Conservation (phyloP, 1,140 invertebrate genomes). For the Tetramorium alpestre region DNA sequence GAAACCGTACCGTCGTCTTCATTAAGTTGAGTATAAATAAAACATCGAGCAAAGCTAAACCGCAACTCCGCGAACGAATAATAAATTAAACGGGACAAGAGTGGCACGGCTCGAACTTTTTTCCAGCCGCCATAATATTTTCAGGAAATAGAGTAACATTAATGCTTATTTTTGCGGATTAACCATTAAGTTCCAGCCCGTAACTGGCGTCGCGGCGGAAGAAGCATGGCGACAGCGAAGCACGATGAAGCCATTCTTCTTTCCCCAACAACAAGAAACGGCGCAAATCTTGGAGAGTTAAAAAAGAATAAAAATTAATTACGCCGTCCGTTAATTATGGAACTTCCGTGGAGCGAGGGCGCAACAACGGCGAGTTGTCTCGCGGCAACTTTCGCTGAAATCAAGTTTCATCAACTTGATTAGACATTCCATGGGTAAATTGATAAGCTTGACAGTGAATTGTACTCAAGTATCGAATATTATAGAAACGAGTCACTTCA, state of each 20-base stretch:
- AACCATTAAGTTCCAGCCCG: slow-evolving; percentile 47
- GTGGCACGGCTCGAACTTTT: neutral
- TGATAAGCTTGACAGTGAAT: slow-evolving; percentile 60
- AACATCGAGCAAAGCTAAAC: slow-evolving; percentile 1
- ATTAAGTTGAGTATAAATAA: slow-evolving; percentile 5
- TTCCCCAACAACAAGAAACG: slow-evolving; percentile 36
- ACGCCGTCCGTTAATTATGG: slow-evolving; percentile 54
- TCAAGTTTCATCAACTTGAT: slow-evolving; percentile 54
- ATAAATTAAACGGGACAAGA: slow-evolving; percentile 37
- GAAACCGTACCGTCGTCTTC: neutral
- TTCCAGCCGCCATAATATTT: slow-evolving; percentile 32
- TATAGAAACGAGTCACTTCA: neutral
- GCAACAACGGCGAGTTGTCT: slow-evolving; percentile 34
- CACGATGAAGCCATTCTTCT: slow-evolving; percentile 53
- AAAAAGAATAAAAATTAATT: slow-evolving; percentile 61
- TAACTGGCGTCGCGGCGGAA: slow-evolving; percentile 36
- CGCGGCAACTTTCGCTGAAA: slow-evolving; percentile 28
- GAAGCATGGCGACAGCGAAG: slow-evolving; percentile 20
- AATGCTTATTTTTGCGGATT: slow-evolving; percentile 56
- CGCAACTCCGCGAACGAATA: neutral
- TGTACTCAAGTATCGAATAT: slow-evolving; percentile 50
- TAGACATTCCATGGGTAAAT: neutral
- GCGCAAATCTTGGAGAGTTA: slow-evolving; percentile 37
- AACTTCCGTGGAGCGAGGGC: slow-evolving; percentile 20
- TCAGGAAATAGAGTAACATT: slow-evolving; percentile 44